Evolutionary conservation across 1,140 invertebrate species (phyloP).

Genomic region (Leptinotarsa defecta): DNA sequence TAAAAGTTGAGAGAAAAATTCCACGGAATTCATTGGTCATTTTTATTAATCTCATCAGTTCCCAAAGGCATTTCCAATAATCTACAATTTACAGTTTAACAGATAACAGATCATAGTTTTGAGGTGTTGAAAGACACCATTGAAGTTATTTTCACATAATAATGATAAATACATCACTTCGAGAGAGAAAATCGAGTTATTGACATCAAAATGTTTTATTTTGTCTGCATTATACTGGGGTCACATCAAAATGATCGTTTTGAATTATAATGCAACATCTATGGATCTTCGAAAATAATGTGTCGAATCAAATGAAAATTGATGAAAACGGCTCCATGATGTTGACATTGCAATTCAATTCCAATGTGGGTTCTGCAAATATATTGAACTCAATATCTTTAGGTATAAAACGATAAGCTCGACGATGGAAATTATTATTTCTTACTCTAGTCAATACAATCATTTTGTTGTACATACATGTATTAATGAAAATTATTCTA

Average conservation of each 20-base stretch:
- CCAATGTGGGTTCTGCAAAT: background rate
- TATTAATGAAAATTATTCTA: conserved; percentile 4
- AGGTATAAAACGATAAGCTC: conserved; percentile 3
- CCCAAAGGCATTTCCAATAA: conserved; percentile 26
- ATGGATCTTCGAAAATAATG: background rate
- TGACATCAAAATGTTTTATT: conserved; percentile 23
- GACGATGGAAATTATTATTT: background rate
- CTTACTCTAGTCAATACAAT: background rate
- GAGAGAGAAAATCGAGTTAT: conserved; percentile 17
- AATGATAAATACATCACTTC: conserved; percentile 15
- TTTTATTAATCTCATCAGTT: conserved; percentile 26
- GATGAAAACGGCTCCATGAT: background rate
- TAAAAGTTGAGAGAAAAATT: background rate
- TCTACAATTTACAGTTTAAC: conserved; percentile 28
- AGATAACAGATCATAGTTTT: conserved; percentile 25
- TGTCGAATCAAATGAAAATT: background rate
- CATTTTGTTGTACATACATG: conserved; percentile 2
- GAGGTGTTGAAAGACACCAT: background rate
- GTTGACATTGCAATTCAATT: background rate
- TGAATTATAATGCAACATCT: background rate
- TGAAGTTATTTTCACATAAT: background rate
- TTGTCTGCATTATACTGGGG: conserved; percentile 22
- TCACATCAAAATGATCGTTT: conserved; percentile 14
- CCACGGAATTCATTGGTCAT: conserved; percentile 19
- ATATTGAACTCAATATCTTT: background rate